Conservation (phyloP, 1,140 invertebrate genomes). For the Nephila pilipes region DNA sequence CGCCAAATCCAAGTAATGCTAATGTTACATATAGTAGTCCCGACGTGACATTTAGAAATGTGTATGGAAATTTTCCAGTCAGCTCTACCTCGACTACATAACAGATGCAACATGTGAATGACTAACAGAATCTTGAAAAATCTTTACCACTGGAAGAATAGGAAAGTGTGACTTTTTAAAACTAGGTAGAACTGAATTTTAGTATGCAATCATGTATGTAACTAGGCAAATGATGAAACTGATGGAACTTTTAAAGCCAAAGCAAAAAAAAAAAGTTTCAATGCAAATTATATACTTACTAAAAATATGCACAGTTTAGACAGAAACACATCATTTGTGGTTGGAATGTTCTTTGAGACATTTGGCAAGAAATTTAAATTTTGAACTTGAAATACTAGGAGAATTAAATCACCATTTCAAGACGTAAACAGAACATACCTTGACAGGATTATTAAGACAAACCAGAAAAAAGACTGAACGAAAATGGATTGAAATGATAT, state of each 20-base stretch:
- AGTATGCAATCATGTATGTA: not conserved
- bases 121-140: slow-evolving; percentile 60
- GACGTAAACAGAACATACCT: not conserved
- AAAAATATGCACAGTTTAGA: not conserved
- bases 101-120: not conserved
- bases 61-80: slow-evolving; percentile 75
- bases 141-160: slow-evolving; percentile 25
- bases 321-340: not conserved
- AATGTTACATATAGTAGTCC: slow-evolving; percentile 74
- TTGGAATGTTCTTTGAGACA: not conserved
- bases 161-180: not conserved
- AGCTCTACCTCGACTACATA: slow-evolving; percentile 72
- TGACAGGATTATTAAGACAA: not conserved
- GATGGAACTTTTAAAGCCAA: not conserved
- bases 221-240: not conserved
- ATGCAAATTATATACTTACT: not conserved
- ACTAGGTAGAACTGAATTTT: not conserved
- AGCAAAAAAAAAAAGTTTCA: not conserved
- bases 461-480: not conserved
- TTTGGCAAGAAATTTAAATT: not conserved
- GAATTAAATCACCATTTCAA: not conserved
- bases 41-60: slow-evolving; percentile 75
- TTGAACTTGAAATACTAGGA: not conserved
- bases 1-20: slow-evolving; percentile 67
- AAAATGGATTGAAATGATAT: not conserved